Evolutionary conservation across 2,797 vertebrate species (phyloP).

Genomic region (Pampus argenteus): DNA sequence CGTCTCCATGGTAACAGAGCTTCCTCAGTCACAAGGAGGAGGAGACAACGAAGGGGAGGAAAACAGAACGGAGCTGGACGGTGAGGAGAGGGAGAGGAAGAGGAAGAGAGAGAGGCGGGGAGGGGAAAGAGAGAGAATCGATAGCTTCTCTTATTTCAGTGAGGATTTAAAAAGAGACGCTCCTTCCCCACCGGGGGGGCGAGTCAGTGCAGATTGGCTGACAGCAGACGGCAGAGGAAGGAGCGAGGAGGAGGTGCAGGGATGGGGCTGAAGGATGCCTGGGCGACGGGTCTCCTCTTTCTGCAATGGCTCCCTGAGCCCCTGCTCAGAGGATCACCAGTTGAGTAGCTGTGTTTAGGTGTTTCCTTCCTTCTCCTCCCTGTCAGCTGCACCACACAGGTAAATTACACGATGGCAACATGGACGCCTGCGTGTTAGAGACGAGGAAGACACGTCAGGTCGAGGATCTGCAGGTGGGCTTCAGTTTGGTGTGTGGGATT

Average conservation of each 20-base stretch:
- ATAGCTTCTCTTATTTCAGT: constrained; percentile 61
- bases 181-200: constrained; percentile 23
- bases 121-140: constrained; percentile 39
- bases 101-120: constrained; percentile 5
- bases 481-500: neutral
- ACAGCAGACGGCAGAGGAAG: constrained; percentile 18
- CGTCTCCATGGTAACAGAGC: constrained; percentile 92
- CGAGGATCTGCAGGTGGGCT: constrained; percentile 52
- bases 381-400: constrained; percentile 4
- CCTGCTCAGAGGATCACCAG: constrained; percentile 30
- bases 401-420: constrained; percentile 15
- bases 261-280: constrained; percentile 39
- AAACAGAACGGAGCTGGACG: constrained; percentile 16
- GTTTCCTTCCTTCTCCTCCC: constrained; percentile 13
- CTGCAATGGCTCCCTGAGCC: constrained; percentile 46
- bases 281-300: constrained; percentile 51
- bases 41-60: constrained; percentile 60
- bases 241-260: constrained; percentile 14
- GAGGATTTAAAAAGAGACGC: constrained; percentile 47
- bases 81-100: neutral
- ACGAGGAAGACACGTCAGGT: neutral
- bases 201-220: constrained; percentile 21
- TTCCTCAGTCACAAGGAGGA: constrained; percentile 81
- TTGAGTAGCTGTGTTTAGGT: constrained; percentile 20
- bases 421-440: constrained; percentile 33